These are phyloP conservation scores for Scaptodrosophila lebanonensis DNA, from an alignment of 1,140 invertebrate genomes.

Conservation along the genomic window DNA sequence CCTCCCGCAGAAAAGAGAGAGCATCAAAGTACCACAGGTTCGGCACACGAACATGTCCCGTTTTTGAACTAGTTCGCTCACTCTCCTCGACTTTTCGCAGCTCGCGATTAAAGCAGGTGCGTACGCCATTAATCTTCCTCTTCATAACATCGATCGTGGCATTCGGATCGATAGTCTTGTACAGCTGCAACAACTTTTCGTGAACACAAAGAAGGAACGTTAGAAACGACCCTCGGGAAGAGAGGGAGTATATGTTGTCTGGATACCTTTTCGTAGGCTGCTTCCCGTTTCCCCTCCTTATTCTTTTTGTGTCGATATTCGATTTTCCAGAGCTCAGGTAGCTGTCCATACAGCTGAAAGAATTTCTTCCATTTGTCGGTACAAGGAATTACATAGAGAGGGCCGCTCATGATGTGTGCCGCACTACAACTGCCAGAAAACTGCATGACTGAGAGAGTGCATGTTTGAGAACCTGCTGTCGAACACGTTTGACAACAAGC, in stretches of 20 bases:
- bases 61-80: neutral
- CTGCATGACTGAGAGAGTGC: too few species aligned
- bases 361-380: constrained; percentile 18
- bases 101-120: constrained; percentile 26
- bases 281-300: neutral
- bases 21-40: constrained; percentile 30
- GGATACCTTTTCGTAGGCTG: neutral
- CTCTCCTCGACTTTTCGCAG: constrained; percentile 20
- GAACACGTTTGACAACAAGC: neutral
- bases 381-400: too few species aligned
- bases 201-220: too few species aligned
- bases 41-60: constrained; percentile 14
- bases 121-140: constrained; percentile 16
- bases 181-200: constrained; percentile 4
- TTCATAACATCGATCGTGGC: constrained; percentile 25
- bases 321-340: constrained; percentile 20
- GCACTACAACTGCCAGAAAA: constrained; percentile 3
- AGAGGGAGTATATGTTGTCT: too few species aligned
- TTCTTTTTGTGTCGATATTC: constrained; percentile 11
- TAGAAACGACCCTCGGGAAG: too few species aligned
- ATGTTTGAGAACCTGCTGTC: too few species aligned
- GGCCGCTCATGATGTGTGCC: constrained; percentile 3
- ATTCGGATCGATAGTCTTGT: constrained; percentile 8
- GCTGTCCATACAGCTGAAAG: constrained; percentile 6
- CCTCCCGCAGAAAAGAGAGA: constrained; percentile 7